These are phyloP conservation scores for Sphecodes monilicornis DNA, from an alignment of 2,888 invertebrate species.

Conservation along the genomic window DNA sequence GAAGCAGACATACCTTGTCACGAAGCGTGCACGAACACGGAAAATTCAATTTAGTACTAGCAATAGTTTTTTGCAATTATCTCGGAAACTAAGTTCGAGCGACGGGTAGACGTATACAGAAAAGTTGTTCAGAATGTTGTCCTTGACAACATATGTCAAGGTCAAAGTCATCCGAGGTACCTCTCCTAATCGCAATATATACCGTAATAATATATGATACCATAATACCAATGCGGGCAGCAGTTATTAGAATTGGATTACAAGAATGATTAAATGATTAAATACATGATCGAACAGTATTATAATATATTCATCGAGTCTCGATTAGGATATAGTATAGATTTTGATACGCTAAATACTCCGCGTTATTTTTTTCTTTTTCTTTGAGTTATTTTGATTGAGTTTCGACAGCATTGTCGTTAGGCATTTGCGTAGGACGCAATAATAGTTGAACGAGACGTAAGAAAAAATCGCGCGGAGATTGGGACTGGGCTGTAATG, in stretches of 20 bases:
- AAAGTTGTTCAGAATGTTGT: too few species aligned
- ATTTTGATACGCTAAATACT: conserved; percentile 74
- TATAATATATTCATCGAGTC: neutral
- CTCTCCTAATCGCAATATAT: too few species aligned
- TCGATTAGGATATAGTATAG: conserved; percentile 4
- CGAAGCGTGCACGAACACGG: too few species aligned
- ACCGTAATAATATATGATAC: neutral
- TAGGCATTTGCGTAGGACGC: conserved; percentile 83
- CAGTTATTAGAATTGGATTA: neutral
- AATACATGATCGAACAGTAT: neutral
- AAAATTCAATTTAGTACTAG: too few species aligned
- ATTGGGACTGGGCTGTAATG: conserved; percentile 84
- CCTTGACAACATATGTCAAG: too few species aligned
- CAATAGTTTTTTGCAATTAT: too few species aligned
- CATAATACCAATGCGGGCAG: neutral
- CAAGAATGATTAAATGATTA: neutral
- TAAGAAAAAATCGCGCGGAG: conserved; percentile 78
- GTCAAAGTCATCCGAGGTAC: too few species aligned
- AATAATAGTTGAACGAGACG: conserved; percentile 80
- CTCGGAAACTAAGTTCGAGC: too few species aligned
- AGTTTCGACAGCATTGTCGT: conserved; percentile 83
- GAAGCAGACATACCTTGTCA: too few species aligned
- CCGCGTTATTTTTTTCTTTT: conserved; percentile 58
- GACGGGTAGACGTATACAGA: too few species aligned
- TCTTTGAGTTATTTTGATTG: conserved; percentile 75